Evolutionary conservation across 1,140 invertebrate species (phyloP), one percentile per base, ranked within the genome.

Genomic region (Diprion similis): DNA sequence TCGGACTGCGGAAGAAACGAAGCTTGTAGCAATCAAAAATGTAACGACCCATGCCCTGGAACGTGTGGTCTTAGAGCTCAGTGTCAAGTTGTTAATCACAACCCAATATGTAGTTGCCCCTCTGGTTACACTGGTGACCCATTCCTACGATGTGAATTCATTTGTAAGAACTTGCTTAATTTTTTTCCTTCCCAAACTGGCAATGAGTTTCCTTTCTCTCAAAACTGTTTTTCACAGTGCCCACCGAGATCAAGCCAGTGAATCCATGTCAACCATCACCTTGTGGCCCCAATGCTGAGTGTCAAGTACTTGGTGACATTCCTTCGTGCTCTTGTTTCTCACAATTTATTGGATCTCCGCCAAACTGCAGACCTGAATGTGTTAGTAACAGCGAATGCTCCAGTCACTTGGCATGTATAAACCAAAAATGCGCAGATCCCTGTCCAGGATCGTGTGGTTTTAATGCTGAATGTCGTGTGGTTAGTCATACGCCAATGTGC

Each of bases 401-500:
- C 4, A 89, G 89, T 78, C 90, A 90, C 72, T 88, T 89, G 75
- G 92, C 93, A 74, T 95, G 94, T 81, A 85, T 90, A 17, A 91
- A 92, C 78, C 91, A 93, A 81, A 91, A 91, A 79, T 94, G 93
- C 81, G 89, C 90, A 80, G 91, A 95, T 85, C 93, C 93, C 45
- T 95, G 93, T 80, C 90, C 90, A 71, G 92, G 92, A 71, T 91
- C 90, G 10, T 94, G 93, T 80, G 93, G 92, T 47, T 83, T 89
- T 71, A 92, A 92, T 80, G 93, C 92, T 10, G 84, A 92, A 71
- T 94, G 93, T 81, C 88, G 85, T 75, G 91, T 92, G 18, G 87
- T 91, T 19, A 92, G 91, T 76, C 92, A 93, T 78, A 87, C 89
- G 68, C 89, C 92, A 19, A 90, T 91, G 51, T 93, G 92, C 79